phyloP scores from a whole-genome alignment of 2,113 vertebrate species.

The Tringa solitaria region DNA sequence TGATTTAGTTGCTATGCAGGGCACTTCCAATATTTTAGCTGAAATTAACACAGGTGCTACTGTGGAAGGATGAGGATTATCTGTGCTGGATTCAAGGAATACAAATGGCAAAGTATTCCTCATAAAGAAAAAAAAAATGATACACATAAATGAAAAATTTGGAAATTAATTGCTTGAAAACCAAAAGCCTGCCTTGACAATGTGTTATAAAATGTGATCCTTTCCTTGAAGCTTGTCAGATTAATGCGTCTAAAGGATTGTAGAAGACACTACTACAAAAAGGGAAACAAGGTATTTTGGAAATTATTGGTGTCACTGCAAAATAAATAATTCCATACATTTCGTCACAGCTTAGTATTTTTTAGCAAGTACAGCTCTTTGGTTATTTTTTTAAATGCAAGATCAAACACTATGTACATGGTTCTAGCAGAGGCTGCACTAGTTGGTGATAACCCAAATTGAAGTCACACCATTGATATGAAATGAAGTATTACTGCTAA shows the following conservation, averaged over 20 bases:
- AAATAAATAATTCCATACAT: not conserved
- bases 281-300: not conserved
- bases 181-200: not conserved
- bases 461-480: not conserved
- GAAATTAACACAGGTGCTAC: not conserved
- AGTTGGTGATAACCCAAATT: not conserved
- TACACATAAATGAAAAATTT: not conserved
- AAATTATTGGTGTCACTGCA: not conserved
- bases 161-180: constrained; percentile 26
- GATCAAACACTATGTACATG: not conserved
- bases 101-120: not conserved
- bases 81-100: not conserved
- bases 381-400: not conserved
- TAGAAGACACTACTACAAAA: not conserved
- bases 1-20: not conserved
- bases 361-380: not conserved
- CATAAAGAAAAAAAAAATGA: not conserved
- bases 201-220: not conserved
- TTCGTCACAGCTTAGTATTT: not conserved
- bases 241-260: not conserved
- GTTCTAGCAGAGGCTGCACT: not conserved
- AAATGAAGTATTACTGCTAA: not conserved
- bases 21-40: not conserved
- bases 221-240: not conserved
- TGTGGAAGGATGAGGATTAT: not conserved